Evolutionary conservation across 2,888 invertebrate genomes (phyloP).

Genomic region (Amphimallon solstitiale): DNA sequence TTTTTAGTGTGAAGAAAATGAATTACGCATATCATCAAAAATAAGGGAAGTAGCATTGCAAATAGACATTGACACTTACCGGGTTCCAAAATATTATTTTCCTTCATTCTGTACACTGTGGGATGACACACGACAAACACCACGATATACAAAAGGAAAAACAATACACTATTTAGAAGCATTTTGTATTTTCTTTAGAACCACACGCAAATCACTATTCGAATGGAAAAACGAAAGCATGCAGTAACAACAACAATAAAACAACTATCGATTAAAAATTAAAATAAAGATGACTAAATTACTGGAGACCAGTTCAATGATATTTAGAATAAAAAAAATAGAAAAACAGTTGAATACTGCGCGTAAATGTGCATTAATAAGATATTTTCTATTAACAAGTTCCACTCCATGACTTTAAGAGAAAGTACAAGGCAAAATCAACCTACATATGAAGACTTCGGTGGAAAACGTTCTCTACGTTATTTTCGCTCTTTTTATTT

Average conservation of each 20-base stretch:
- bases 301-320: not conserved
- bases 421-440: constrained; percentile 39
- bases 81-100: constrained; percentile 65
- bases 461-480: not conserved
- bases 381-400: constrained; percentile 26
- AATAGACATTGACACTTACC: constrained; percentile 56
- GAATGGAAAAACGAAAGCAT: not conserved
- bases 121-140: constrained; percentile 49
- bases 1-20: no score
- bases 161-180: not conserved
- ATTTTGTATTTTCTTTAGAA: not conserved
- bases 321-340: not conserved
- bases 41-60: no score
- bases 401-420: constrained; percentile 32
- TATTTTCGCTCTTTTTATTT: not conserved
- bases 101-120: constrained; percentile 65
- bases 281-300: not conserved
- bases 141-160: not conserved
- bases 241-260: no score
- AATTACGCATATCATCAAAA: no score
- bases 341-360: not conserved
- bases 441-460: constrained; percentile 36
- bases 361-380: not conserved
- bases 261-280: not conserved
- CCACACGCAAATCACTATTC: not conserved